Evolutionary conservation across 1,140 invertebrate genomes (phyloP), one percentile per base, ranked within the genome.

Genomic region (Hirudo medicinalis): DNA sequence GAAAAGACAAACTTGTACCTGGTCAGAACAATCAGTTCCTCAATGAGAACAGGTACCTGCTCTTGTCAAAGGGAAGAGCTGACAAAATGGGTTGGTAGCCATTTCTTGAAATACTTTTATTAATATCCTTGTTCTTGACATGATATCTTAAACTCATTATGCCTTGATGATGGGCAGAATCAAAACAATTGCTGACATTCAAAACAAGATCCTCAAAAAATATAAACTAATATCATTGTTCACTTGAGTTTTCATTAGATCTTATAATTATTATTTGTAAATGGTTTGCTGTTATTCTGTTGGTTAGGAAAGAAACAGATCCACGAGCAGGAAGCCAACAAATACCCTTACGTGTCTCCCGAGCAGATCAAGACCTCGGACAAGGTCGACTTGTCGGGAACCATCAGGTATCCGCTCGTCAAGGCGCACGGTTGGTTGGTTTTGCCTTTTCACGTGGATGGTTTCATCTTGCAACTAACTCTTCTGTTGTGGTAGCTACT

Each of bases 351-450:
- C 27, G 77, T 77, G 32, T 78, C 79, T 53, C 75, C 77, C 49
- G 72, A 76, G 19, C 74, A 74, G 66, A 75, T 80, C 6, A 73
- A 73, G 27, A 54, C 80, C 3, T 25, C 22, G 19, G 72, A 70
- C 22, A 73, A 69, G 29, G 68, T 54, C 27, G 76, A 79, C 63
- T 72, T 80, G 32, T 71, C 72, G 53, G 78, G 75, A 25, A 75
- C 75, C 25, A 77, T 77, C 19, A 74, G 76, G 22, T 80, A 79
- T 68, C 75, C 78, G 17, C 75, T 80, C 22, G 79, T 78, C 53
- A 81, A 80, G 70, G 79, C 78, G 66, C 80, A 81, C 74, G 79
- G 80, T 81, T 67, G 76, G 78, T 75, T 43, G 29, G 11, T 67
- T 49, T 9, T 17, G 32, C 32, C 32, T 36, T 36, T 36, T 36